Evolutionary conservation across 2,888 invertebrate species (phyloP).

Genomic region (Bedellia somnulentella): DNA sequence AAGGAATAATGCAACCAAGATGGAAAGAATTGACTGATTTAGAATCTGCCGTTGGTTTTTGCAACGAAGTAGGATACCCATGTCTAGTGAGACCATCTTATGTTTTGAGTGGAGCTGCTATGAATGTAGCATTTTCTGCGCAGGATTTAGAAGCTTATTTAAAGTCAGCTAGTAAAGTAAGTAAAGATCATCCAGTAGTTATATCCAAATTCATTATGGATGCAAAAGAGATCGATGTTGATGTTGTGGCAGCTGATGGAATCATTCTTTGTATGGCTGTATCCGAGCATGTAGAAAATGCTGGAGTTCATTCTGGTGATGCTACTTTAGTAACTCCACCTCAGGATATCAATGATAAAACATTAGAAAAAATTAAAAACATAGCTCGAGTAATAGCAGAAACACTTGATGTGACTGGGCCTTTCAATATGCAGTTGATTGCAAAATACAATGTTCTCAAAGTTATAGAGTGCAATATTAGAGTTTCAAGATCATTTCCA

Average conservation of each 20-base stretch:
- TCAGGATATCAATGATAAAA: conserved; percentile 92
- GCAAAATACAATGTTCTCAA: conserved; percentile 93
- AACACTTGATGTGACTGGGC: conserved; percentile 91
- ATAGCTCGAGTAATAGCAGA: conserved; percentile 89
- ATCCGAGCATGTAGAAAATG: conserved; percentile 96
- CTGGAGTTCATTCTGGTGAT: conserved; percentile 98
- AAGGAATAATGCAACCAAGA: conserved; percentile 90
- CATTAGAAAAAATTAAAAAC: conserved; percentile 84
- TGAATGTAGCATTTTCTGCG: conserved; percentile 96
- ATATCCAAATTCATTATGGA: conserved; percentile 97
- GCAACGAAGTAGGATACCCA: conserved; percentile 94
- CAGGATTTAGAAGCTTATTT: conserved; percentile 91
- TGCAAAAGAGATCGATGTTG: conserved; percentile 99
- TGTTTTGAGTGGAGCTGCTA: conserved; percentile 97
- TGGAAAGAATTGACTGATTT: conserved; percentile 97
- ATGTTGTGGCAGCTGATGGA: conserved; percentile 95
- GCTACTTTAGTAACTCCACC: conserved; percentile 98
- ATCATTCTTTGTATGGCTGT: conserved; percentile 96
- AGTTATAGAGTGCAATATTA: conserved; percentile 98
- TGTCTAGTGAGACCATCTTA: conserved; percentile 97
- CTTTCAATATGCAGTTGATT: conserved; percentile 98
- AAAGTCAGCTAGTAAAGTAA: conserved; percentile 89
- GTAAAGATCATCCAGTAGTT: conserved; percentile 96
- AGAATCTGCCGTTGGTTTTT: conserved; percentile 85
- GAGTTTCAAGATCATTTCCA: conserved; percentile 98